Percentiles rank a stretch among this genome's conserved stretches.
phyloP scores from a whole-genome alignment of 2,888 invertebrate genomes.

The Lepidochitona cinerea region DNA sequence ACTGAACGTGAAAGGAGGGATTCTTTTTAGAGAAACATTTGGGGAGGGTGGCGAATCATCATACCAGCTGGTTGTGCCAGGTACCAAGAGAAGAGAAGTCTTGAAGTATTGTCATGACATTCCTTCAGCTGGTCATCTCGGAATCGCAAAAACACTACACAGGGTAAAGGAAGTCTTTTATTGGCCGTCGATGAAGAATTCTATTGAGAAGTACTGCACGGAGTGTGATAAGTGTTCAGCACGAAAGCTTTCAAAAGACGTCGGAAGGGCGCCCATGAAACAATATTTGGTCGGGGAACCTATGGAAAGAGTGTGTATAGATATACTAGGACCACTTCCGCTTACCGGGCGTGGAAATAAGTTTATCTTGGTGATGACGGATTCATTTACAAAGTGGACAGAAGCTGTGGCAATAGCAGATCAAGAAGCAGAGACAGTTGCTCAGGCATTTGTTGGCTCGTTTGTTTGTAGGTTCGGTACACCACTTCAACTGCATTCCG shows the following conservation, averaged over 20 bases:
- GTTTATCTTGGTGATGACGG: background rate
- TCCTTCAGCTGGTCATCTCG: constrained; percentile 19
- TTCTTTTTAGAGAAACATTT: constrained; percentile 16
- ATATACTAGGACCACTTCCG: background rate
- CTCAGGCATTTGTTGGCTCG: background rate
- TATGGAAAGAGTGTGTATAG: background rate
- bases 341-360: background rate
- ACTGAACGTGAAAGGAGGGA: constrained; percentile 6
- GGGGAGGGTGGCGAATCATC: constrained; percentile 1
- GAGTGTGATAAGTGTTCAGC: constrained; percentile 19
- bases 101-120: background rate
- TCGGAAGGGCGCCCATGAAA: constrained; percentile 10
- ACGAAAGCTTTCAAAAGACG: constrained; percentile 14
- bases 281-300: background rate
- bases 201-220: constrained; percentile 13
- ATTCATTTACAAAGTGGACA: background rate
- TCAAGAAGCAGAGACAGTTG: background rate
- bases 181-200: constrained; percentile 18
- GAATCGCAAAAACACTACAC: constrained; percentile 18
- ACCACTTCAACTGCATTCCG: constrained; percentile 15
- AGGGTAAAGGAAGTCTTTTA: constrained; percentile 13
- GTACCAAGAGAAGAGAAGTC: background rate
- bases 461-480: constrained; percentile 16
- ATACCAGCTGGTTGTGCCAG: constrained; percentile 14
- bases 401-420: background rate